Base-by-base conservation (phyloP, 1,140 invertebrate species). In the Plodia interpunctella region DNA sequence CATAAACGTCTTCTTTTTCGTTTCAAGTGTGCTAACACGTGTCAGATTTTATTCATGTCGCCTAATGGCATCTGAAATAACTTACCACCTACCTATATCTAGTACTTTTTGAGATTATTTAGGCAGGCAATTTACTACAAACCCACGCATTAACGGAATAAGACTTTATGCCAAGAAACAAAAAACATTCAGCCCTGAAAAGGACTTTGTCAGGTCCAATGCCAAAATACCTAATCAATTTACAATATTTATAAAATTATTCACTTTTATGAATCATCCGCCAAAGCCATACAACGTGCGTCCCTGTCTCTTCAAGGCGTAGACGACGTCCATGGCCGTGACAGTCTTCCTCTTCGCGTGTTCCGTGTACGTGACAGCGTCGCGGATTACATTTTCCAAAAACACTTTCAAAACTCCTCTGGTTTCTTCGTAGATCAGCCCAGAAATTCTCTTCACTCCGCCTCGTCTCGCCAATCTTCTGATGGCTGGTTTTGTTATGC, bases 261-360 rank as follows among this genome's bases (percentile, higher is more conserved):
- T 25, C 49, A 11, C 13, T 51, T 8, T 20, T 6, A 11, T 5
- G n/a, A 57, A 60, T 92, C 90, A 94, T 67, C 92, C 92, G 50
- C 92, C 92, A 62, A 93, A 94, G 63, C 93, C 93, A 75, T 93
- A 94, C 0, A 93, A 72, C 25, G 92, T 93, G 21, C 94, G 90
- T 30, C 96, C 96, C 90, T 96, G 95, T 52, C 95, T 88, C 84
- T 97, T 97, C 66, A 97, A 86, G 21, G 95, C 95, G 74, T 96
- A 96, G 18, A 97, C 96, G 13, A 97, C 94, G 77, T 97, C 95
- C 95, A 97, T 97, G 55, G 95, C 95, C 8, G 95, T 97, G 35
- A 94, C 93, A 15, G 95, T 97, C 88, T 96, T 97, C 65, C 95
- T 66, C 63, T 81, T 81, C 0, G 78, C 76, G 44, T 81, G 76